A percentile compares a stretch with the other conserved stretches of the same genome.
Evolutionary conservation across 2,113 vertebrate genomes (phyloP).

Genomic region (Perccottus glenii): DNA sequence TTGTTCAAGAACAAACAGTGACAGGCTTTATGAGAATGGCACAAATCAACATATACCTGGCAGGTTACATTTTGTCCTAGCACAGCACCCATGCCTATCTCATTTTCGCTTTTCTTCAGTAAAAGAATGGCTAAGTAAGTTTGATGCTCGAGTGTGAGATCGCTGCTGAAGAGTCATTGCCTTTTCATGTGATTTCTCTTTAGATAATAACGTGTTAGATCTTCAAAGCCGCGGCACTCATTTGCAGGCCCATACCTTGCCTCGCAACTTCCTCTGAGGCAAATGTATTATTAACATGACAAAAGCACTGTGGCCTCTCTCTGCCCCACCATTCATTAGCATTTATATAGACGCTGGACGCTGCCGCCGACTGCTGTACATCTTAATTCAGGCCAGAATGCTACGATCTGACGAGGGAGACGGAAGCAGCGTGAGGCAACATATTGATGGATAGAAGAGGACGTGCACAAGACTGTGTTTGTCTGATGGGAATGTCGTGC

Average conservation of each 20-base stretch:
- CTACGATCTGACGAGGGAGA: conserved; percentile 34
- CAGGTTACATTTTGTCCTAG: not conserved
- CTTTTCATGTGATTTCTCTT: conserved; percentile 66
- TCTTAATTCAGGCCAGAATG: conserved; percentile 46
- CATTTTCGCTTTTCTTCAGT: conserved; percentile 4
- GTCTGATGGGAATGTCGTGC: conserved; percentile 36
- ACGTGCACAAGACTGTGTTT: conserved; percentile 20
- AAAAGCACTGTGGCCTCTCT: conserved; percentile 56
- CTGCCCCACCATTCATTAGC: conserved; percentile 60
- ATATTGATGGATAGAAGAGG: conserved; percentile 31
- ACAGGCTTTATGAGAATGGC: not conserved
- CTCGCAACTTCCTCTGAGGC: conserved; percentile 52
- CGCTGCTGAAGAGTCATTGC: conserved; percentile 33
- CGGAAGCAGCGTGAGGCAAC: conserved; percentile 28
- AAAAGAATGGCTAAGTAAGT: conserved; percentile 4
- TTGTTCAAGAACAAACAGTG: not conserved
- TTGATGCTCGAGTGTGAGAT: conserved; percentile 23
- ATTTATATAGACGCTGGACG: conserved; percentile 69
- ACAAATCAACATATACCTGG: conserved; percentile 9
- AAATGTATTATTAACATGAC: conserved; percentile 73
- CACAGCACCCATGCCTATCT: conserved; percentile 1
- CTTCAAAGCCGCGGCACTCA: conserved; percentile 64
- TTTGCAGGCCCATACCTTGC: conserved; percentile 57
- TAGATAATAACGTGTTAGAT: conserved; percentile 66
- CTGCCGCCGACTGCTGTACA: conserved; percentile 33